These are phyloP conservation scores for Condylura cristata DNA, from an alignment of 2,113 vertebrate species.

Conservation along the genomic window DNA sequence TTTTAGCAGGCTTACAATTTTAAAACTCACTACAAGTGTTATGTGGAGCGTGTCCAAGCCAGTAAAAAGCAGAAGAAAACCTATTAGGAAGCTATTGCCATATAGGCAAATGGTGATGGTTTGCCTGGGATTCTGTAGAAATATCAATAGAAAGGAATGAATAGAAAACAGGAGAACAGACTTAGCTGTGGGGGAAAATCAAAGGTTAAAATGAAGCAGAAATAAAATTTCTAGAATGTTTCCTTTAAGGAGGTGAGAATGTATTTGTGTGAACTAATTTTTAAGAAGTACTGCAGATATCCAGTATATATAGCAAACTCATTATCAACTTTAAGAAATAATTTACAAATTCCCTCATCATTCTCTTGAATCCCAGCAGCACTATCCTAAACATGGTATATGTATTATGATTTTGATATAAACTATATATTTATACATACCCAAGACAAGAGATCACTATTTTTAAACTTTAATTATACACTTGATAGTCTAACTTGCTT, in stretches of 20 bases:
- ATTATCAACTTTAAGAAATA: slow-evolving; percentile 7
- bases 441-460: background rate
- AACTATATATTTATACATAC: background rate
- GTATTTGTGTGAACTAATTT: background rate
- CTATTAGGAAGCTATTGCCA: background rate
- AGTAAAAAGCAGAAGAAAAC: background rate
- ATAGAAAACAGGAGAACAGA: background rate
- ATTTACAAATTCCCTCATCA: background rate
- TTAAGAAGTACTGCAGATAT: background rate
- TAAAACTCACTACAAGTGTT: background rate
- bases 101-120: background rate
- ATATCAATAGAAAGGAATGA: background rate
- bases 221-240: slow-evolving; percentile 7
- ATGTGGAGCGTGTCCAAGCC: background rate
- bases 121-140: background rate
- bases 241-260: background rate
- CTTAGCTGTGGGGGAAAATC: background rate
- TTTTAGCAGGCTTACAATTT: slow-evolving; percentile 23
- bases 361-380: background rate
- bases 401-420: background rate
- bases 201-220: background rate
- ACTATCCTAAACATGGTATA: background rate
- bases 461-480: background rate
- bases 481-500: background rate
- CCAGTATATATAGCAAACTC: background rate